Evolutionary conservation across 2,113 vertebrate genomes (phyloP).

Genomic region (Oreochromis tanganicae): DNA sequence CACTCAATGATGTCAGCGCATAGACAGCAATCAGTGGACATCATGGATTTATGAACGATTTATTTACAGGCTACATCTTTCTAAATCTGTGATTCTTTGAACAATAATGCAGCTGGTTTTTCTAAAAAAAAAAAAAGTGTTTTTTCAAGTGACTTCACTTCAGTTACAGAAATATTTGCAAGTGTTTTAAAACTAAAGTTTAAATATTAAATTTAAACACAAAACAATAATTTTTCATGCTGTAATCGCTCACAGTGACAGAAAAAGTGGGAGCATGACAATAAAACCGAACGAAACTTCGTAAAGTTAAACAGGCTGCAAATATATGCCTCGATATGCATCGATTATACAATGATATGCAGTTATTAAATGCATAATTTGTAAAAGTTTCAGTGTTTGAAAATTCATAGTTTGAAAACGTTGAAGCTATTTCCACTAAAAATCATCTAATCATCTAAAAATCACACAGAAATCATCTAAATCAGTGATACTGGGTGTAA

Average conservation of each 20-base stretch:
- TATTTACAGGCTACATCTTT: neutral
- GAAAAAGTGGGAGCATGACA: neutral
- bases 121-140: neutral
- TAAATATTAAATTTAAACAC: neutral
- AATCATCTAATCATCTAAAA: neutral
- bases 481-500: neutral
- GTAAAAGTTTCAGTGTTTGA: neutral
- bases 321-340: neutral
- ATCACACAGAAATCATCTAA: neutral
- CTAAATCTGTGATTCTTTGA: neutral
- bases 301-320: neutral
- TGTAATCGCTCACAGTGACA: neutral
- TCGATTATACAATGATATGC: neutral
- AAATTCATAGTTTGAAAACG: neutral
- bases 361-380: neutral
- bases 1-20: neutral
- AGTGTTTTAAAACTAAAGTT: neutral
- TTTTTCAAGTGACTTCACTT: neutral
- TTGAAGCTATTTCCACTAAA: neutral
- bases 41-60: neutral
- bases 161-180: neutral
- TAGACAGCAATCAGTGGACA: neutral
- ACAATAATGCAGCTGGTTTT: neutral
- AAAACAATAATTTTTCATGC: neutral
- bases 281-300: neutral